Evolutionary conservation across 37 sponge, comb jelly and placozoan genomes (phyloP).

Genomic region (Chondrilla cf. caribensis): DNA sequence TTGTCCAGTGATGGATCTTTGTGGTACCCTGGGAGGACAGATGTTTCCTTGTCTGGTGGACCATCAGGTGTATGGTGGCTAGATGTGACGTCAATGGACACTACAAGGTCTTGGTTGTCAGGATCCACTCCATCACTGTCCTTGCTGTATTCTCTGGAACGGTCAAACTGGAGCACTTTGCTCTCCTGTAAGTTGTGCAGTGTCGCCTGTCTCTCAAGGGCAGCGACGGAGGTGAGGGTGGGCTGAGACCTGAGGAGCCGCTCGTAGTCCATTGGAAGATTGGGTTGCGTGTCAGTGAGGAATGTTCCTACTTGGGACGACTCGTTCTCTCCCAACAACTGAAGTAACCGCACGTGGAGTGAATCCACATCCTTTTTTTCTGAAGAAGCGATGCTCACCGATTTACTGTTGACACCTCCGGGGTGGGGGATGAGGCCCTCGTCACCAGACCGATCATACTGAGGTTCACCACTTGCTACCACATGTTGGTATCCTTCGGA

Average conservation of each 20-base stretch:
- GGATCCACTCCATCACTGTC: too few species aligned
- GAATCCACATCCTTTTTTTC: neutral
- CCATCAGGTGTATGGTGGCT: too few species aligned
- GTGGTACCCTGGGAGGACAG: neutral
- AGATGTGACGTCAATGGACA: too few species aligned
- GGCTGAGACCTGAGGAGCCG: neutral
- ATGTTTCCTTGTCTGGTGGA: neutral
- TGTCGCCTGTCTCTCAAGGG: neutral
- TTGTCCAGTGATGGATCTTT: neutral
- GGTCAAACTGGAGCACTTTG: too few species aligned
- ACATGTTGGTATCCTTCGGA: too few species aligned
- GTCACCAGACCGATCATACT: neutral
- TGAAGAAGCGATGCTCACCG: too few species aligned
- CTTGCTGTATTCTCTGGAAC: too few species aligned
- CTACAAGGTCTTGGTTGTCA: too few species aligned
- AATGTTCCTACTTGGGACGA: neutral
- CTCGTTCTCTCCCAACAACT: neutral
- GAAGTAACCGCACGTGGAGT: neutral
- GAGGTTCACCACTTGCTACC: too few species aligned
- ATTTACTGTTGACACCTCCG: neutral
- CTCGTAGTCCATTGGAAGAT: constrained; percentile 1
- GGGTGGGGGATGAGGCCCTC: neutral
- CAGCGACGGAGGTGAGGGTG: neutral
- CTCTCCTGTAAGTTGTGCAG: neutral
- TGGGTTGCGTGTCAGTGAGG: neutral